Base-by-base conservation (phyloP, 2,888 invertebrate species). In the Drosophila helvetica region DNA sequence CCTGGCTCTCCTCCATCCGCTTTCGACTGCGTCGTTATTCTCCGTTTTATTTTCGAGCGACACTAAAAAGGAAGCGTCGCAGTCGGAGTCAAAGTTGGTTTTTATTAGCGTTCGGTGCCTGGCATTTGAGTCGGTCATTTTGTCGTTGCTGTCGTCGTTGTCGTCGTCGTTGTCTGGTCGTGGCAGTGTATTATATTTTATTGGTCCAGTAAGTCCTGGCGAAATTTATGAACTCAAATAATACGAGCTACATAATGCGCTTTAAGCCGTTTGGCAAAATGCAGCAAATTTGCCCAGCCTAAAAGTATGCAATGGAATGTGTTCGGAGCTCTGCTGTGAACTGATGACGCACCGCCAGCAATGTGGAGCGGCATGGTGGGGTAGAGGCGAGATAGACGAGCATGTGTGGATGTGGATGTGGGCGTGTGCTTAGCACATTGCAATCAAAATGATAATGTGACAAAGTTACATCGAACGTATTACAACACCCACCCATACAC, bases 101-200 rank as follows among this genome's bases (percentile, higher is more conserved):
- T 84, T 84, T 84, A 80, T 86, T 78, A 80, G 77, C 79, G 72
- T 33, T 52, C 38, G 56, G 12, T 51, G 45, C 72, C 61, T 54
- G 42, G 73, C 75, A 69, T 77, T 79, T 69, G 61, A 66, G 60
- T 74, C 75, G 82, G 71, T 70, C 71, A 77, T 73, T 77, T 77
- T 66, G 50, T 58, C 56, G 55, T 74, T 12, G 38, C 27, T 58
- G 68, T 63, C 63, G 67, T 52, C 53, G 67, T 64, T 66, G 50
- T 59, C 57, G 68, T 63, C 63, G 67, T 52, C 54, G 67, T 65
- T 70, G 47, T 58, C 74, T 55, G 76, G 79, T 54, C 51, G 42
- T 76, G 81, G 67, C 72, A 84, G 84, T 86, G 85, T 78, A 82
- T 82, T 84, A 80, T 77, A 84, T 82, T 82, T 84, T 86, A 86